Conservation (phyloP, 2,888 invertebrate species). For the Melipona bicolor region DNA sequence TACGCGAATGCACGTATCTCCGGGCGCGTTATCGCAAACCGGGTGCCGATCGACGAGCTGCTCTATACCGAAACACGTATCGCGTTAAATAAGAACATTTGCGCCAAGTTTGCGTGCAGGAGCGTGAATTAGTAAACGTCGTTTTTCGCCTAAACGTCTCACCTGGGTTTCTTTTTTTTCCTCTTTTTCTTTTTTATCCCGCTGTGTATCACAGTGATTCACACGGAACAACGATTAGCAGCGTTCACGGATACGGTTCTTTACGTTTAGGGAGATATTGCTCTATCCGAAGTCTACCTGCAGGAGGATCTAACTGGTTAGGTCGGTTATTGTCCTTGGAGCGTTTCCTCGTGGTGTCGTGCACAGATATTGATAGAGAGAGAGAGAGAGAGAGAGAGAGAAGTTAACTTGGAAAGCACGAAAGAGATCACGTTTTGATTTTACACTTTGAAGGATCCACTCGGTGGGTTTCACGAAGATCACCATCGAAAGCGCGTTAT, state of each 20-base stretch:
- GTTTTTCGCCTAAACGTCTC: conserved; percentile 1
- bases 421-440: conserved; percentile 4
- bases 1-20: background rate
- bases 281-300: conserved; percentile 41
- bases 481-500: conserved; percentile 12
- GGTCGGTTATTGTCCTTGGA: conserved; percentile 60
- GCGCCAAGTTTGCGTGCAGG: conserved; percentile 55
- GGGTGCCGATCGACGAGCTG: conserved; percentile 50
- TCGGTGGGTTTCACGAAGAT: background rate
- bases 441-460: background rate
- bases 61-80: conserved; percentile 63
- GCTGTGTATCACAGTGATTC: background rate
- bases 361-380: conserved; percentile 4
- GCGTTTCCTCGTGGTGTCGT: conserved; percentile 21
- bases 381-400: background rate
- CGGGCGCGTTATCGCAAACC: conserved; percentile 65
- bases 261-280: conserved; percentile 38
- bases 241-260: background rate
- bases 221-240: conserved; percentile 10
- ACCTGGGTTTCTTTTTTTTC: background rate
- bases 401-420: conserved; percentile 23
- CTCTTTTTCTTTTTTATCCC: background rate
- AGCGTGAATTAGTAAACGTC: conserved; percentile 74
- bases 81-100: conserved; percentile 64
- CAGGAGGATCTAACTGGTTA: conserved; percentile 30